These are phyloP conservation scores for Pristionchus maxplancki DNA, from an alignment of 2,888 invertebrate genomes.

Conservation along the genomic window DNA sequence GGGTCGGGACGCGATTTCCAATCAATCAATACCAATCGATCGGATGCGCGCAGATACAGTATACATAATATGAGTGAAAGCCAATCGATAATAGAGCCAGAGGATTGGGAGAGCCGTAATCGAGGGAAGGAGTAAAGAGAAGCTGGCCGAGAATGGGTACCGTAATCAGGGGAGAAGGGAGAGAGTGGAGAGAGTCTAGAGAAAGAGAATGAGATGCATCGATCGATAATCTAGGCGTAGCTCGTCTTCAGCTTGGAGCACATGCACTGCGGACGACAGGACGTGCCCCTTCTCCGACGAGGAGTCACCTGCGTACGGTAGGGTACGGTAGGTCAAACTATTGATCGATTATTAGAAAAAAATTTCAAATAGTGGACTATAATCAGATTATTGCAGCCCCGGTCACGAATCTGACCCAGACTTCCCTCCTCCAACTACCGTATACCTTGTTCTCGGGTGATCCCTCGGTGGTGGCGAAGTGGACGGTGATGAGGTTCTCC, in stretches of 20 bases:
- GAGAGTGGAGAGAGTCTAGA: background rate
- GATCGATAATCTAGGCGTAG: constrained; percentile 67
- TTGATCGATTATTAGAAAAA: background rate
- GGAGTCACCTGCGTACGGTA: constrained; percentile 65
- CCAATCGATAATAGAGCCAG: constrained; percentile 38
- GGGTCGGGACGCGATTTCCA: background rate
- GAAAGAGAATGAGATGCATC: background rate
- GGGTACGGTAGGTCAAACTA: too few species aligned
- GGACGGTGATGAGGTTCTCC: constrained; percentile 76
- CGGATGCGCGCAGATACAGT: background rate
- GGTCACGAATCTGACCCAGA: too few species aligned
- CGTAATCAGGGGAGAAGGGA: background rate
- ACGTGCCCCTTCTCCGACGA: constrained; percentile 71
- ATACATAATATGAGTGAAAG: constrained; percentile 32
- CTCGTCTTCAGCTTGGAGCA: constrained; percentile 77
- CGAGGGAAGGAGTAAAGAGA: background rate
- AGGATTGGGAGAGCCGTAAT: constrained; percentile 40
- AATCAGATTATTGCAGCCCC: too few species aligned
- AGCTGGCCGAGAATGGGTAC: too few species aligned
- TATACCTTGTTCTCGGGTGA: constrained; percentile 71
- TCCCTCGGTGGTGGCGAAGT: constrained; percentile 76
- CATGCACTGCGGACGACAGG: constrained; percentile 76
- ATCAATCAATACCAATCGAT: constrained; percentile 5
- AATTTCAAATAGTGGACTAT: too few species aligned
- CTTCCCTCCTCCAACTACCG: background rate